Evolutionary conservation across 30 jellyfish, hydroid and myxozoan genomes (phyloP), one percentile per base, ranked within the genome.

Genomic region (Catostylus mosaicus): DNA sequence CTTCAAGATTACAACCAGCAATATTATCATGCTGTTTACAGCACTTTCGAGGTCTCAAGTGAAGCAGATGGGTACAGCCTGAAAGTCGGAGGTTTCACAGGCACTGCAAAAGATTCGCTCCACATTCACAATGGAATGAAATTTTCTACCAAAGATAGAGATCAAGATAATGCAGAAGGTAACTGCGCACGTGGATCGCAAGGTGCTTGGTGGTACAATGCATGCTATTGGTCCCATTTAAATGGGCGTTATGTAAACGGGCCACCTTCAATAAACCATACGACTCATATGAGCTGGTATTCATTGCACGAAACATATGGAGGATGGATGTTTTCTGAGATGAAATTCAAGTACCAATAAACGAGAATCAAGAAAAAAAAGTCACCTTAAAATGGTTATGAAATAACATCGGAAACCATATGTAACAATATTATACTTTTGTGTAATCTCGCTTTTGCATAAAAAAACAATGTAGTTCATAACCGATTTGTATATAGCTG

Each of bases 131-230:
- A 77, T 63, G 79, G 51, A 14, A 38, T 19, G 51, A 77, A 8
- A 33, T 80, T 80, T 32, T 38, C 75, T 2, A 80, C 90, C 27
- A 40, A 80, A 33, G 90, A 80, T 51, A 24, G 30, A 59, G 90
- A 65, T 68, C 37, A 43, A 8, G 90, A 43, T 20, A 4, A 6
- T 0, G 20, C 30, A 0, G 34, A 48, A 0, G 32, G 3, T 63
- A 64, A 65, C 23, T 80, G 90, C 45, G 90, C 90, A 24, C 11
- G 12, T 3, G 24, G 19, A 11, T 31, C 12, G 30, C 37, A 37
- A 3, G 90, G 83, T 2, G 90, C 65, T 43, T 80, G 90, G 90
- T 80, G 90, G 90, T 64, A 34, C 37, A 47, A 23, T 23, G 0
- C 30, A 2, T 80, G 90, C 31, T 60, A n/a, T 50, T 26, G 24